Conservation (phyloP, 2,888 invertebrate species). For the Orthonevra nobilis region DNA sequence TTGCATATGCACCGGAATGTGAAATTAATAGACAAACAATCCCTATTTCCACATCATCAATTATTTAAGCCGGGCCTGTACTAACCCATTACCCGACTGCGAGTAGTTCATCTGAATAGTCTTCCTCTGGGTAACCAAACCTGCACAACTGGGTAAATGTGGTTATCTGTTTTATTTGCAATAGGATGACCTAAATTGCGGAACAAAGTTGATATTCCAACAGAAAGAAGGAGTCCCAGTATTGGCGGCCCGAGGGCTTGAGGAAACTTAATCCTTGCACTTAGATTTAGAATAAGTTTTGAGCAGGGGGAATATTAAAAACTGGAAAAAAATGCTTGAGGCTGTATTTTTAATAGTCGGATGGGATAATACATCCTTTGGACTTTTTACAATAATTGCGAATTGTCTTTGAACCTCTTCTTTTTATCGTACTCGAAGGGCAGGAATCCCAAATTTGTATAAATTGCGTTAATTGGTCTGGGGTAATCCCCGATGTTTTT, state of each 20-base stretch:
- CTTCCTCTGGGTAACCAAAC: constrained; percentile 20
- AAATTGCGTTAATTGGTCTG: too few species aligned
- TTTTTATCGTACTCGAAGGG: too few species aligned
- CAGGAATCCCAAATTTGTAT: too few species aligned
- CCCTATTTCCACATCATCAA: constrained; percentile 43
- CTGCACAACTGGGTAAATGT: constrained; percentile 57
- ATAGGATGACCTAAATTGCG: constrained; percentile 60
- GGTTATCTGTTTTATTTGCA: constrained; percentile 62
- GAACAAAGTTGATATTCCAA: constrained; percentile 40
- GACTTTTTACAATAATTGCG: too few species aligned
- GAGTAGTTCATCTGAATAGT: constrained; percentile 58
- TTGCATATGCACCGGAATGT: constrained; percentile 19
- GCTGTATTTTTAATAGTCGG: too few species aligned
- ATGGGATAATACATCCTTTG: too few species aligned
- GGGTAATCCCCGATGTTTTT: too few species aligned
- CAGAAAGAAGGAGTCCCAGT: constrained; percentile 2
- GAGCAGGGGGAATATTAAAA: too few species aligned
- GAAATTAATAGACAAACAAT: constrained; percentile 41
- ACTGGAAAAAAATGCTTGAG: too few species aligned
- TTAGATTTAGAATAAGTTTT: too few species aligned
- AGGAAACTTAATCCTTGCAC: constrained; percentile 19
- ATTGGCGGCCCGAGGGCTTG: constrained; percentile 8
- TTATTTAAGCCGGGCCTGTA: constrained; percentile 57
- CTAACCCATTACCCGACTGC: constrained; percentile 52
- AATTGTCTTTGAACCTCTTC: too few species aligned